A percentile compares a stretch with the other conserved stretches of the same genome.
Evolutionary conservation across 2,113 vertebrate species (phyloP).

Genomic region (Typhlomys cinereus): DNA sequence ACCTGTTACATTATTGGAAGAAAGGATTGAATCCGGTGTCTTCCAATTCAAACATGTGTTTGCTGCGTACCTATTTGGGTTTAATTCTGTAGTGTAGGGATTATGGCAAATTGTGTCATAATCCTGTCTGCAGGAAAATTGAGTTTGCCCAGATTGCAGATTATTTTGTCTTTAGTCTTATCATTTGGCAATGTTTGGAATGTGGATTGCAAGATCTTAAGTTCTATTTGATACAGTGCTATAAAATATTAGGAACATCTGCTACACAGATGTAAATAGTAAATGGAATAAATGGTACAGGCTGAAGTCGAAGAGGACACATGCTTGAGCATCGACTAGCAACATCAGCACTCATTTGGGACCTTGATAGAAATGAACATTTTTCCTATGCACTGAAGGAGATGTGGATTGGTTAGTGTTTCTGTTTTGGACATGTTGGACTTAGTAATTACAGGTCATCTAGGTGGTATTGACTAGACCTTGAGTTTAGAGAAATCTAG

Average conservation of each 20-base stretch:
- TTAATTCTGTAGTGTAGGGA: not conserved
- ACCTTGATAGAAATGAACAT: not conserved
- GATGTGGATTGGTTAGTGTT: not conserved
- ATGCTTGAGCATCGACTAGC: not conserved
- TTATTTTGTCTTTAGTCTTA: not conserved
- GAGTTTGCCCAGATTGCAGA: not conserved
- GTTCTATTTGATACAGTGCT: not conserved
- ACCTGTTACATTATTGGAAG: not conserved
- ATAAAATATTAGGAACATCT: slow-evolving; percentile 19
- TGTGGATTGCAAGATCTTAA: not conserved
- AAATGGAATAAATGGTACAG: not conserved
- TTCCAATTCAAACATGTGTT: not conserved
- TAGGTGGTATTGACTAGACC: not conserved
- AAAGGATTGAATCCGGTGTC: not conserved
- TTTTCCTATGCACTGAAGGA: not conserved
- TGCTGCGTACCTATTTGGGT: not conserved
- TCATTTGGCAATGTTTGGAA: not conserved
- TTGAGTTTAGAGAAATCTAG: not conserved
- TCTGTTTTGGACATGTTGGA: not conserved
- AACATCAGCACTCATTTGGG: not conserved
- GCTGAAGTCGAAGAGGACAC: not conserved
- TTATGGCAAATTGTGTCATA: not conserved
- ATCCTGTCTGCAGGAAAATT: not conserved
- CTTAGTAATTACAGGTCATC: not conserved
- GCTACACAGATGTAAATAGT: not conserved